These are phyloP conservation scores for Heliopora coerulea DNA, from an alignment of 92 coral and sea anemone species.

Conservation along the genomic window DNA sequence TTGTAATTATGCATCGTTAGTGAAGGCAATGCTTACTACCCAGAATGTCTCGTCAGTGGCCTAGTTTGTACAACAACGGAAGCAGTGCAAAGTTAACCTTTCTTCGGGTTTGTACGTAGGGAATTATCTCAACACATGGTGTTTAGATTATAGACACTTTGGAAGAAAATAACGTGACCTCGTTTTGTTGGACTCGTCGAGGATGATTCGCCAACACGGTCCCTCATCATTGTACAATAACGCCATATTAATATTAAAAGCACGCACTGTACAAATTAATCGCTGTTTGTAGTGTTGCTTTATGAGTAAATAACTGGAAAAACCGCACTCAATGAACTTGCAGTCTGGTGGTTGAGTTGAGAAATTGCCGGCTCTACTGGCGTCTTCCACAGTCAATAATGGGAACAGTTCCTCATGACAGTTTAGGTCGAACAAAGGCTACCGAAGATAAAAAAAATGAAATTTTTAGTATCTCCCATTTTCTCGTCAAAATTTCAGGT, in stretches of 20 bases:
- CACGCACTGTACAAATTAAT: slow-evolving; percentile 43
- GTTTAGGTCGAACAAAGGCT: too few species aligned
- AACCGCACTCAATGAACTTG: slow-evolving; percentile 32
- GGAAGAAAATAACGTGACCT: too few species aligned
- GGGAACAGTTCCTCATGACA: background rate
- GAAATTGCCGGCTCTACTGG: too few species aligned
- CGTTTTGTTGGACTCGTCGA: too few species aligned
- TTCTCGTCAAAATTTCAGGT: too few species aligned
- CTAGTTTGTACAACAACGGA: background rate
- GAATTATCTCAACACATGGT: background rate
- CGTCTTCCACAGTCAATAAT: too few species aligned
- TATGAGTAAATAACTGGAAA: slow-evolving; percentile 27
- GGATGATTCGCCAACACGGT: background rate
- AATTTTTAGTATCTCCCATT: too few species aligned
- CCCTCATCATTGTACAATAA: slow-evolving; percentile 38
- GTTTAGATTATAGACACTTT: background rate
- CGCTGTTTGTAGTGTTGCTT: slow-evolving; percentile 31
- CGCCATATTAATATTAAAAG: slow-evolving; percentile 52
- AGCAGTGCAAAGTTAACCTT: slow-evolving; percentile 16
- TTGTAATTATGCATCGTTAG: slow-evolving; percentile 68
- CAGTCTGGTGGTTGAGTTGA: background rate
- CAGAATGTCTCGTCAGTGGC: slow-evolving; percentile 16
- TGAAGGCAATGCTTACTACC: background rate
- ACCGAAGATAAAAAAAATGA: too few species aligned
- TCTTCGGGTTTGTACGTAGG: background rate